Conservation (phyloP, 37 sponge, comb jelly and placozoan species). For the Chondrosia reniformis region DNA sequence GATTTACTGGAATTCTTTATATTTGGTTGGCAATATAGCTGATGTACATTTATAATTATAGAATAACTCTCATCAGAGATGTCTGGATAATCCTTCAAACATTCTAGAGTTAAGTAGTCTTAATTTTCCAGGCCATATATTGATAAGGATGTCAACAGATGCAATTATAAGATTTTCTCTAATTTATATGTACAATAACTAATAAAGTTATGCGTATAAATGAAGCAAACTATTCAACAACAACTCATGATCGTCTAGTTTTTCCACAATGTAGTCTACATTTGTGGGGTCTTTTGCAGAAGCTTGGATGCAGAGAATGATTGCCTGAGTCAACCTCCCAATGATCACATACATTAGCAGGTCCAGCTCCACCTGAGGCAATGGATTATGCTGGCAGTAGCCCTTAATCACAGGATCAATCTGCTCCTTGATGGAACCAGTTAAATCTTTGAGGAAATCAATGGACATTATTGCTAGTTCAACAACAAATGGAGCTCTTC, state of each 20-base stretch:
- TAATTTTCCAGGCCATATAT: too few relatives aligned
- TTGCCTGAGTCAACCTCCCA: neutral
- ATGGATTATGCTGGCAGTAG: neutral
- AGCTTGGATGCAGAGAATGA: neutral
- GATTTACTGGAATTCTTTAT: too few relatives aligned
- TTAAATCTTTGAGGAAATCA: neutral
- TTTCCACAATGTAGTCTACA: neutral
- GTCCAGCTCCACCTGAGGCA: neutral
- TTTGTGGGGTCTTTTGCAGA: neutral
- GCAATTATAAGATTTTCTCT: too few relatives aligned
- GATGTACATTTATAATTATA: too few relatives aligned
- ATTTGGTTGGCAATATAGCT: too few relatives aligned
- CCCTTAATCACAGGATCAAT: neutral
- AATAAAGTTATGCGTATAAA: too few relatives aligned
- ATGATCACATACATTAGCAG: neutral
- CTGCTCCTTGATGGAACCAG: neutral
- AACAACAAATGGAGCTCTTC: neutral
- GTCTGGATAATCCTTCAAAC: too few relatives aligned
- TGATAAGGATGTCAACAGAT: too few relatives aligned
- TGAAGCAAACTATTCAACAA: neutral
- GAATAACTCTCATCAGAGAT: too few relatives aligned
- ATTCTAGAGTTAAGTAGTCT: too few relatives aligned
- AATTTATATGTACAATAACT: too few relatives aligned
- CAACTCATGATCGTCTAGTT: neutral
- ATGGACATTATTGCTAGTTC: neutral